Percentiles rank a stretch among this genome's conserved stretches.
Evolutionary conservation across 2,113 vertebrate genomes (phyloP).

Genomic region (Tringa solitaria): DNA sequence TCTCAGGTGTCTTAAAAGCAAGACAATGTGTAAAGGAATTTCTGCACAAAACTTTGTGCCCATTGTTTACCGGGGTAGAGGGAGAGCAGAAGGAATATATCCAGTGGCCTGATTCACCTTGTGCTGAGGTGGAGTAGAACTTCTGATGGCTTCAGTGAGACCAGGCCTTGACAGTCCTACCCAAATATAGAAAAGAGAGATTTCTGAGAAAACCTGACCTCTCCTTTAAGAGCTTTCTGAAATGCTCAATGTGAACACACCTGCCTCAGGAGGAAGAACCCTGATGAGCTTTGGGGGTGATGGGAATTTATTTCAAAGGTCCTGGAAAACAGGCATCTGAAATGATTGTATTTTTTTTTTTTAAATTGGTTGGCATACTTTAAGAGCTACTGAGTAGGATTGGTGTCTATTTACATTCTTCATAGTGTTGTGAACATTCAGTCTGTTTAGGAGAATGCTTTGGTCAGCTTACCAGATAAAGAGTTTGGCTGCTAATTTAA

Average conservation of each 20-base stretch:
- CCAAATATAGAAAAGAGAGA: background rate
- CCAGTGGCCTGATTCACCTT: background rate
- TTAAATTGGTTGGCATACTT: background rate
- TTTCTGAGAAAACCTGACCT: background rate
- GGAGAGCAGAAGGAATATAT: background rate
- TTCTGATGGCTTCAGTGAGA: background rate
- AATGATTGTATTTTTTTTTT: background rate
- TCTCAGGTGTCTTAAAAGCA: background rate
- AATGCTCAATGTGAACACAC: background rate
- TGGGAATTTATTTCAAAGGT: background rate
- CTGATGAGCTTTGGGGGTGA: background rate
- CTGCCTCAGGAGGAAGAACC: background rate
- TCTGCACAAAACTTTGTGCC: background rate
- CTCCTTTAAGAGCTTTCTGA: background rate
- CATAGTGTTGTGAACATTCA: background rate
- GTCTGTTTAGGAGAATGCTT: background rate
- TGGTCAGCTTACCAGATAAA: background rate
- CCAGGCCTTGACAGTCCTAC: background rate
- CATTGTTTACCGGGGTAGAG: background rate
- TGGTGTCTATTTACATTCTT: background rate
- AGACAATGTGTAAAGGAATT: background rate
- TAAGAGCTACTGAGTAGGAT: background rate
- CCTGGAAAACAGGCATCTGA: background rate
- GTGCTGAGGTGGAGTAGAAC: background rate
- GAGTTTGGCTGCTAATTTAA: background rate